These are phyloP conservation scores for Rhyacichthys aspro DNA, from an alignment of 2,797 vertebrate species.

Conservation along the genomic window DNA sequence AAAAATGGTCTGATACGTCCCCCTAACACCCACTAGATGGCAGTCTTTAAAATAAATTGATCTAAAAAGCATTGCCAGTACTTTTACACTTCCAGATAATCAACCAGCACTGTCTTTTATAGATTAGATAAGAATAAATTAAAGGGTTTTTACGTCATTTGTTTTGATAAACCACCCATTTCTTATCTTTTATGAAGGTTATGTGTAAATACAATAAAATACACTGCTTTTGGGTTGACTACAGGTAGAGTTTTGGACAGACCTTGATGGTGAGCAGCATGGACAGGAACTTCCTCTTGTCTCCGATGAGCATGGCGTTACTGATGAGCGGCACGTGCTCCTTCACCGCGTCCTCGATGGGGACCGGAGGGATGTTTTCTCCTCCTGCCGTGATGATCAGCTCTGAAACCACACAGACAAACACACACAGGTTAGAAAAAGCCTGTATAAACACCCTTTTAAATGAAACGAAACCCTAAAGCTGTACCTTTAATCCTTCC, in stretches of 20 bases:
- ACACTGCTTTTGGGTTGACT: not conserved
- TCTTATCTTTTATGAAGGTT: not conserved
- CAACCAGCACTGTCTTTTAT: not conserved
- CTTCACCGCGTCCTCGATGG: slow-evolving; percentile 89
- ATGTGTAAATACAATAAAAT: not conserved
- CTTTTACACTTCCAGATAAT: no score
- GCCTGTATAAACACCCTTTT: not conserved
- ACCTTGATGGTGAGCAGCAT: slow-evolving; percentile 95
- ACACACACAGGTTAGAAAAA: not conserved
- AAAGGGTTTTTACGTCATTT: not conserved
- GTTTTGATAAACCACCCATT: not conserved
- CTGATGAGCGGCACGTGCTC: slow-evolving; percentile 87
- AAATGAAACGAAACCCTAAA: no score
- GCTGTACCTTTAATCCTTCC: slow-evolving; percentile 92
- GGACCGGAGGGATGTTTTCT: slow-evolving; percentile 89
- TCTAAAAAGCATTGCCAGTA: no score
- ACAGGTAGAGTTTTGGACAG: not conserved
- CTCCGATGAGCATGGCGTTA: slow-evolving; percentile 91
- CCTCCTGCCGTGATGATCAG: slow-evolving; percentile 93
- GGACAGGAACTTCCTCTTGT: slow-evolving; percentile 90
- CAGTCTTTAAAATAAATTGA: slow-evolving; percentile 15
- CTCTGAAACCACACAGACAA: slow-evolving; percentile 76
- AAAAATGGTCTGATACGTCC: not conserved
- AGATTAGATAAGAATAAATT: not conserved
- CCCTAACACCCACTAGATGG: slow-evolving; percentile 62